A percentile compares a stretch with the other conserved stretches of the same genome.
Evolutionary conservation across 2,113 vertebrate species (phyloP).

Genomic region (Coptodon bakossiorum): DNA sequence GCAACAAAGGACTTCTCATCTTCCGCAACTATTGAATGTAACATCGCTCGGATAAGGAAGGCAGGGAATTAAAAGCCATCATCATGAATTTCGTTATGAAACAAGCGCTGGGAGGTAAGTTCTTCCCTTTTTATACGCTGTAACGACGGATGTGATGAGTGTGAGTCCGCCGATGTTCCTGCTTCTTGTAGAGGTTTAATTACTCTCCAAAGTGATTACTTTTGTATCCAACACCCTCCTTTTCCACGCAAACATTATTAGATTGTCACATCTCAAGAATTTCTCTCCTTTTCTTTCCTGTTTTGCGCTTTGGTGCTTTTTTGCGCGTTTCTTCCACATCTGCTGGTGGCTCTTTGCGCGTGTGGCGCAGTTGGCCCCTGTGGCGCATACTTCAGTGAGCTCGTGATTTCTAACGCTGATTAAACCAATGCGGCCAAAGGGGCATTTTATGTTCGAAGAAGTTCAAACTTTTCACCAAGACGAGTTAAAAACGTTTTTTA

Average conservation of each 20-base stretch:
- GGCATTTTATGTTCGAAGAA: not conserved
- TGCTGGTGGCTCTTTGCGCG: not conserved
- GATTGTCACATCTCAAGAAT: not conserved
- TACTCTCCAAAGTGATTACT: not conserved
- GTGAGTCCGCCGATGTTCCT: not conserved
- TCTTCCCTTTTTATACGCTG: not conserved
- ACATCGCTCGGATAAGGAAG: constrained; percentile 67
- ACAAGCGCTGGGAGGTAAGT: constrained; percentile 91
- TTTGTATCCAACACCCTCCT: not conserved
- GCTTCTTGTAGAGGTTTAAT: not conserved
- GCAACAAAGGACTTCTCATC: constrained; percentile 51
- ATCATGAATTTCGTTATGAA: constrained; percentile 96
- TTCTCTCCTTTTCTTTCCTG: not conserved
- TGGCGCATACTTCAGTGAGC: not conserved
- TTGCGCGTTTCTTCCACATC: not conserved
- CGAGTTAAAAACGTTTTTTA: not conserved
- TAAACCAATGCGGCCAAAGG: not conserved
- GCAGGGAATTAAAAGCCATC: constrained; percentile 77
- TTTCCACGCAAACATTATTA: not conserved
- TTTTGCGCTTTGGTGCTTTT: not conserved
- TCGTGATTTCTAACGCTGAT: not conserved
- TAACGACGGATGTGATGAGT: not conserved
- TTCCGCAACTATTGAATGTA: constrained; percentile 68
- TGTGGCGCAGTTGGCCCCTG: not conserved
- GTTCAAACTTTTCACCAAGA: not conserved